Percentiles rank a stretch among this genome's conserved stretches.
Evolutionary conservation across 64 coral and sea anemone species (phyloP).

Genomic region (Stichodactyla helianthus): DNA sequence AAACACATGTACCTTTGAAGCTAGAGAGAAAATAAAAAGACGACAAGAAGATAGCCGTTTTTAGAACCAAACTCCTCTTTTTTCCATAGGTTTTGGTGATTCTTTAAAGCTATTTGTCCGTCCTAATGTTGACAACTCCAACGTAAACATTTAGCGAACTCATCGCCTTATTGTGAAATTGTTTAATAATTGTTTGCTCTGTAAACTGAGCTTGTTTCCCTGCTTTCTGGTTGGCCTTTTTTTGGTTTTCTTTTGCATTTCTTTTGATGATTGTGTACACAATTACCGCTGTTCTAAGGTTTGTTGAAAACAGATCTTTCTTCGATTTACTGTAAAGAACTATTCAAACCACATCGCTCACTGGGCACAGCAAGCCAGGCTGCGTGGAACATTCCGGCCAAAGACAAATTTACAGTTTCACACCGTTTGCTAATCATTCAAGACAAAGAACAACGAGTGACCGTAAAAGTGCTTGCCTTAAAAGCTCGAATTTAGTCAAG

Average conservation of each 20-base stretch:
- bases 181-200: constrained; percentile 2
- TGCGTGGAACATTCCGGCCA: background rate
- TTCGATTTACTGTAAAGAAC: background rate
- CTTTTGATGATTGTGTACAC: background rate
- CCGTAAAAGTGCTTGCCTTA: background rate
- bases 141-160: constrained; percentile 2
- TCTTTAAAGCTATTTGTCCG: background rate
- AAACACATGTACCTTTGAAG: background rate
- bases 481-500: constrained; percentile 4
- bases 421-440: background rate
- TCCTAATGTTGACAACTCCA: background rate
- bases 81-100: background rate
- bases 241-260: background rate
- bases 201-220: background rate
- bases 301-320: background rate
- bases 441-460: constrained; percentile 4
- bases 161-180: background rate
- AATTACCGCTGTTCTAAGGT: background rate
- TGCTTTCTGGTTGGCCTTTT: background rate
- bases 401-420: constrained; percentile 9
- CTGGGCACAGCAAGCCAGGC: background rate
- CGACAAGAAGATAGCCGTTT: background rate
- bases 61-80: background rate
- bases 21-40: background rate
- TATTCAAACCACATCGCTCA: constrained; percentile 1